Percentiles rank a stretch among this genome's conserved stretches.
Conservation (phyloP, 1,140 invertebrate genomes). For the Andricus grossulariae region DNA sequence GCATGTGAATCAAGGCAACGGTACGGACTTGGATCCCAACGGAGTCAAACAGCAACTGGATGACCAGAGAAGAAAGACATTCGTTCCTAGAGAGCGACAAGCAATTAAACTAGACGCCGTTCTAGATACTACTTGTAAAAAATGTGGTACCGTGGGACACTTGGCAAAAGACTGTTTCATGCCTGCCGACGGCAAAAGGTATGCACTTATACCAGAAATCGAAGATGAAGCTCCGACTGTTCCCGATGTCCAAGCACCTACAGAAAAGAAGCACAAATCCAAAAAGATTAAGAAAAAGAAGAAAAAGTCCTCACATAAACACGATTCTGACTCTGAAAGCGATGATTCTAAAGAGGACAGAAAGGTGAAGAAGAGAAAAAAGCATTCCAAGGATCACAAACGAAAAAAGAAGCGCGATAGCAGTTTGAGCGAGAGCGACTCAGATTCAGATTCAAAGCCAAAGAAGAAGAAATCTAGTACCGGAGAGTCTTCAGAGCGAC, state of each 20-base stretch:
- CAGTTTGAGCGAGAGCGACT: slow-evolving; percentile 51
- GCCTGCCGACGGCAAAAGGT: slow-evolving; percentile 68
- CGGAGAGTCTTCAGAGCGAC: slow-evolving; percentile 14
- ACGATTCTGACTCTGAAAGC: slow-evolving; percentile 47
- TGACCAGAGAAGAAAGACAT: slow-evolving; percentile 63
- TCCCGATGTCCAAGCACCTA: slow-evolving; percentile 24
- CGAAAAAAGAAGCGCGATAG: slow-evolving; percentile 51
- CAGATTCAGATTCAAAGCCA: slow-evolving; percentile 46
- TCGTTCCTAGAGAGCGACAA: slow-evolving; percentile 55
- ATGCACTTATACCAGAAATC: slow-evolving; percentile 70
- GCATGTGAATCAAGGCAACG: slow-evolving; percentile 72
- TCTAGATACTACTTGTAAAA: slow-evolving; percentile 71
- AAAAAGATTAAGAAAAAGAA: slow-evolving; percentile 60
- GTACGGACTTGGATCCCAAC: slow-evolving; percentile 73
- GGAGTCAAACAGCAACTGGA: slow-evolving; percentile 70
- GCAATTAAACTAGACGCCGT: slow-evolving; percentile 70
- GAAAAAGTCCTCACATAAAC: slow-evolving; percentile 54
- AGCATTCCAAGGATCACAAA: slow-evolving; percentile 62
- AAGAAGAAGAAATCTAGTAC: slow-evolving; percentile 47
- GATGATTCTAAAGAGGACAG: slow-evolving; percentile 45
- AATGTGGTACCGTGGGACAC: slow-evolving; percentile 72
- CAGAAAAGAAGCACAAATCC: slow-evolving; percentile 47
- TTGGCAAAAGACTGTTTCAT: slow-evolving; percentile 72
- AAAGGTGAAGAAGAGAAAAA: slow-evolving; percentile 58
- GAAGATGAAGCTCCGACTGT: slow-evolving; percentile 48